A percentile compares a stretch with the other conserved stretches of the same genome.
phyloP scores from a whole-genome alignment of 2,113 vertebrate species.

The Motacilla tschutschensis region DNA sequence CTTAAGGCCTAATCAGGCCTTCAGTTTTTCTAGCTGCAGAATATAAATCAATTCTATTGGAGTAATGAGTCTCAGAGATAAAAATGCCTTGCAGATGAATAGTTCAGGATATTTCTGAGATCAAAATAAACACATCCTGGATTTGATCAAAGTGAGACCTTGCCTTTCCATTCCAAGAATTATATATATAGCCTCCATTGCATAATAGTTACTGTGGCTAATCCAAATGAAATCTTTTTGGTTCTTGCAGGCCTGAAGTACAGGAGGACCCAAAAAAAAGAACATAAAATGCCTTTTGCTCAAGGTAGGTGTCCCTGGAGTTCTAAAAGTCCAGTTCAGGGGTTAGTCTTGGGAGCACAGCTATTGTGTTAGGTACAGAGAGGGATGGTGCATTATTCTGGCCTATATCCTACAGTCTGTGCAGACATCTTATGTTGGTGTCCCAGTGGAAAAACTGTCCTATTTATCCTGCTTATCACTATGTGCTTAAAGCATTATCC shows the following conservation, averaged over 20 bases:
- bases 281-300: background rate
- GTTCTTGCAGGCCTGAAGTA: background rate
- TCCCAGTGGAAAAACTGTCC: background rate
- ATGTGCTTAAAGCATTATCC: conserved; percentile 16
- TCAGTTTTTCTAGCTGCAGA: background rate
- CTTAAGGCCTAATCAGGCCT: background rate
- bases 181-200: background rate
- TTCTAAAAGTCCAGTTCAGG: background rate
- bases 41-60: background rate
- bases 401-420: background rate
- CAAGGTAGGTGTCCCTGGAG: background rate
- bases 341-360: background rate
- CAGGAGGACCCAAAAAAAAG: background rate
- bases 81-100: background rate
- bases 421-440: background rate
- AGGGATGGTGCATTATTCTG: background rate
- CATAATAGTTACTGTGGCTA: rapidly evolving
- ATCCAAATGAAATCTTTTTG: background rate
- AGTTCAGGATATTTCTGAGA: background rate
- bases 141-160: background rate
- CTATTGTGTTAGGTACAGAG: background rate
- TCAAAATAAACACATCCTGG: background rate
- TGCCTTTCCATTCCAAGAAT: background rate
- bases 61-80: background rate
- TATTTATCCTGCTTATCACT: conserved; percentile 19